phyloP scores from a whole-genome alignment of 2,888 invertebrate genomes.

The Digitonthophagus gazella region DNA sequence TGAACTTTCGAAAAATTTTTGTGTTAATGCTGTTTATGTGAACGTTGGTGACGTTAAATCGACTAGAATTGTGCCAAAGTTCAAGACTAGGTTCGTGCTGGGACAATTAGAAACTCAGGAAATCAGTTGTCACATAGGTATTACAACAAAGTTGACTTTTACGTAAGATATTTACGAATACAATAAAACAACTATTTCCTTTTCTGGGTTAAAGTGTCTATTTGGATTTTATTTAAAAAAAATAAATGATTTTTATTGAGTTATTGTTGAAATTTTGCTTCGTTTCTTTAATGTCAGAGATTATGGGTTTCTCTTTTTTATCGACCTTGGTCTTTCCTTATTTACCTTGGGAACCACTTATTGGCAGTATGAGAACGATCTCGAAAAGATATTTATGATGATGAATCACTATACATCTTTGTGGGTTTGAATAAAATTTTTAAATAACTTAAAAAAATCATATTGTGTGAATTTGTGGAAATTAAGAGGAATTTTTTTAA shows the following conservation, averaged over 20 bases:
- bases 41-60: slow-evolving; percentile 33
- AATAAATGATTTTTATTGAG: no score
- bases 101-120: slow-evolving; percentile 47
- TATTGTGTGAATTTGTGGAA: no score
- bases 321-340: background rate
- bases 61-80: slow-evolving; percentile 40
- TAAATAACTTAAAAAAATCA: no score
- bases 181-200: no score
- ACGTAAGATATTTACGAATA: no score
- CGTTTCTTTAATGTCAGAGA: background rate
- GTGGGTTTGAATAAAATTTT: no score
- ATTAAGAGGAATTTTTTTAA: no score
- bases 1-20: slow-evolving; percentile 1
- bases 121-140: slow-evolving; percentile 48
- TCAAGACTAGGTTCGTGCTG: slow-evolving; percentile 43
- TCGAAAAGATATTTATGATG: background rate
- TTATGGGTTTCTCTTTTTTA: background rate
- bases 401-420: background rate
- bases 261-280: no score
- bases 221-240: no score
- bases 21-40: slow-evolving; percentile 17
- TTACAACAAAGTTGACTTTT: slow-evolving; percentile 20
- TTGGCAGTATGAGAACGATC: background rate
- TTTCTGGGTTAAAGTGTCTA: no score
- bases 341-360: background rate